Base-by-base conservation (phyloP, 2,113 vertebrate genomes). In the Camelus bactrianus region DNA sequence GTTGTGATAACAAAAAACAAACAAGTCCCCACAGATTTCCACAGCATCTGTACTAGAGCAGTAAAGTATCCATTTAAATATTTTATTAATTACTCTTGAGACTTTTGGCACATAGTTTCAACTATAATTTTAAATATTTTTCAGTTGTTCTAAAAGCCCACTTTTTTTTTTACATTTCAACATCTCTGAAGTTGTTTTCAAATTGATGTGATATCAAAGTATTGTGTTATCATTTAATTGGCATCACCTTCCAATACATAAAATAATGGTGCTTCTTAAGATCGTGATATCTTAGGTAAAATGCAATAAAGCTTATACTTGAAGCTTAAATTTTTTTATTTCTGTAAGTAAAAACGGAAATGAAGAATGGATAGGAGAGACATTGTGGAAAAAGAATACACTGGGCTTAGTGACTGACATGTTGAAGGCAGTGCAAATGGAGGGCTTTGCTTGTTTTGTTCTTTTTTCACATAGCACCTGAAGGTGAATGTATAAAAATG, bases 361-460 rank as follows among this genome's bases (percentile, higher is more conserved):
- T 48, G 22, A 92, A 89, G 35, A 46, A 46, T 89, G 26, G 24
- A 58, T 80, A 94, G 17, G 17, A 79, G 46, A 20, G 54, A 50
- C 77, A 89, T 5, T 89, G 17, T 58, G 11, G 46, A 6, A 38
- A 89, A 95, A 86, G 48, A 93, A 60, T 88, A 79, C 15, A 54
- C 8, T 0, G 7, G 28, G 8, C 20, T 94, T 96, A 14, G 60
- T 86, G 58, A 76, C 24, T 76, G 13, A 94, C 90, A 86, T 20
- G 22, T 86, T 42, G 52, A 94, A 90, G 20, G n/a, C 60, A 81
- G 13, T 91, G 86, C 17, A 70, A 35, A 46, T 87, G 86, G 38
- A 91, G 54, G 13, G 26, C 28, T 96, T 58, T 54, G 48, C 94
- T 94, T 67, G 56, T 93, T 95, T 91, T 76, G 46, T 94, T 93